A percentile compares a stretch with the other conserved stretches of the same genome.
Conservation (phyloP, 2,797 vertebrate species). For the Typhlichthys eigenmanni region DNA sequence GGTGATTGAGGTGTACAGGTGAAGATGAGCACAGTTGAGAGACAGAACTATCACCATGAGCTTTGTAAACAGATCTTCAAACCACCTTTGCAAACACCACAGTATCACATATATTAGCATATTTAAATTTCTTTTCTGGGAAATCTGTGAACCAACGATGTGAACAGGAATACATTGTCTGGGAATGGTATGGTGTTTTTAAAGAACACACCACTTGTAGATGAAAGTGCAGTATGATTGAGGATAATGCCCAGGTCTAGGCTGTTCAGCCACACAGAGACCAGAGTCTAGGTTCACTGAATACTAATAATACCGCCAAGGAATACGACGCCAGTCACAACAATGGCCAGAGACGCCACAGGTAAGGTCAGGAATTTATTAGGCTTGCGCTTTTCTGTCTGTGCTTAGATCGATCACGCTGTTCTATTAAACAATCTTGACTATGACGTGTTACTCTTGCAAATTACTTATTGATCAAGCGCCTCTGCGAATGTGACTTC, state of each 20-base stretch:
- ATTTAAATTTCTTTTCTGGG: background rate
- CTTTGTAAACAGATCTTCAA: conserved; percentile 32
- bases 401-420: conserved; percentile 12
- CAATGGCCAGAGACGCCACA: conserved; percentile 53
- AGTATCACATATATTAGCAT: conserved; percentile 13
- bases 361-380: conserved; percentile 26
- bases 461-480: conserved; percentile 54
- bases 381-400: conserved; percentile 5
- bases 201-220: background rate
- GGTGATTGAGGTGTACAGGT: conserved; percentile 45
- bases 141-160: background rate
- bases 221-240: conserved; percentile 24
- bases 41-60: conserved; percentile 12
- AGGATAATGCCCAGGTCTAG: conserved; percentile 15
- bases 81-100: conserved; percentile 17
- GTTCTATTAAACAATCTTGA: conserved; percentile 33
- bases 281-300: conserved; percentile 19
- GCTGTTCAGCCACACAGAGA: conserved; percentile 13
- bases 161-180: conserved; percentile 12
- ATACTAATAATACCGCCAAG: conserved; percentile 40
- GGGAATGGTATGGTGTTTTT: conserved; percentile 26
- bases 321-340: conserved; percentile 51
- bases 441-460: conserved; percentile 33
- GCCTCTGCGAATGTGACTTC: conserved; percentile 37
- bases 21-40: conserved; percentile 30